phyloP scores from a whole-genome alignment of 30 jellyfish, hydroid and myxozoan species.

The Aurelia aurita complex sp. Pacific region DNA sequence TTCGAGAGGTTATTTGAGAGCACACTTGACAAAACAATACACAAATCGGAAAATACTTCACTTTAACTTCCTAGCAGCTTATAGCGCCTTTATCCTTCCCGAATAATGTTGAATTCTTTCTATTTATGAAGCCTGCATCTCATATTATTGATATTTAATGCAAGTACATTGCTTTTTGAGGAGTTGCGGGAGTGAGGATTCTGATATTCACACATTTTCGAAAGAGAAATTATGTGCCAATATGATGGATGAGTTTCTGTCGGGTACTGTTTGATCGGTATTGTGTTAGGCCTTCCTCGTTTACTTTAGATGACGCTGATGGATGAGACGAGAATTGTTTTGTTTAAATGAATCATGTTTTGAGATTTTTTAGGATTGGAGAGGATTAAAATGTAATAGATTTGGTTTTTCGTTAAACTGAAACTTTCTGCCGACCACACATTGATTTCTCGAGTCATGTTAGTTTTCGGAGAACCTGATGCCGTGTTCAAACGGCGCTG shows the following conservation, averaged over 20 bases:
- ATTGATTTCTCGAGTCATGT: too few species aligned
- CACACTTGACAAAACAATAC: background rate
- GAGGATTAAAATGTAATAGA: background rate
- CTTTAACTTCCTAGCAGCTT: too few species aligned
- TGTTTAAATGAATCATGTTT: slow-evolving; percentile 18
- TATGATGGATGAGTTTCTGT: slow-evolving; percentile 68
- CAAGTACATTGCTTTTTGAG: too few species aligned
- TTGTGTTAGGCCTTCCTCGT: slow-evolving; percentile 20
- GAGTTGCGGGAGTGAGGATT: background rate
- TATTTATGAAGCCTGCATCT: too few species aligned
- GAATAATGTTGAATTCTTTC: too few species aligned
- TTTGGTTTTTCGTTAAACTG: too few species aligned
- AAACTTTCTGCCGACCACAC: too few species aligned
- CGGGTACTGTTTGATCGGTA: slow-evolving; percentile 45
- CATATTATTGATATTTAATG: too few species aligned
- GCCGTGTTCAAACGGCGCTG: too few species aligned
- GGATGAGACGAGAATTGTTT: slow-evolving; percentile 40
- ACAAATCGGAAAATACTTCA: too few species aligned
- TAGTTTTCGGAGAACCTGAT: too few species aligned
- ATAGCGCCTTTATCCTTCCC: too few species aligned
- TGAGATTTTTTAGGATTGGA: background rate
- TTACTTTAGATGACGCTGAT: slow-evolving; percentile 63
- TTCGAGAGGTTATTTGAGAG: background rate
- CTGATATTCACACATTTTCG: slow-evolving; percentile 15
- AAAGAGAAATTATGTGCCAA: slow-evolving; percentile 1